Conservation (phyloP, 2,797 vertebrate species). For the Lutra lutra region DNA sequence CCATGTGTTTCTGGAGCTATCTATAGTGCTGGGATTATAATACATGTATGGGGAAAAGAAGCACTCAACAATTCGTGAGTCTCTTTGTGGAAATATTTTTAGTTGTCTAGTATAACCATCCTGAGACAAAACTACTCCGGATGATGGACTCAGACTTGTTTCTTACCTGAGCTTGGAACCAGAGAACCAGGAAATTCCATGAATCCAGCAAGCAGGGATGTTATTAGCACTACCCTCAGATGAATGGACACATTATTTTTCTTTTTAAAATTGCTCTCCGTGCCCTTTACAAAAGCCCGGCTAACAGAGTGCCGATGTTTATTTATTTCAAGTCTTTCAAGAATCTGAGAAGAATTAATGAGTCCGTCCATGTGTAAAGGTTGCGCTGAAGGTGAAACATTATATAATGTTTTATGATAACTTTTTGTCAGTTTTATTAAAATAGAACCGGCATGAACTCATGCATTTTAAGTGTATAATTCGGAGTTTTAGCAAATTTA, state of each 20-base stretch:
- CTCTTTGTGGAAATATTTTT: neutral
- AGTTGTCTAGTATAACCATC: neutral
- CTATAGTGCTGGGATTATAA: neutral
- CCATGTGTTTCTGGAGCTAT: neutral
- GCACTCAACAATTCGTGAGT: neutral
- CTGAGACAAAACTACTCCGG: neutral
- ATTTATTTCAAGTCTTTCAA: neutral
- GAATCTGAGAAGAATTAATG: neutral
- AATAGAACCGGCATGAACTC: neutral
- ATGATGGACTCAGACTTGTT: neutral
- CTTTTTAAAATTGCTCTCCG: neutral
- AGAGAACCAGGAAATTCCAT: neutral
- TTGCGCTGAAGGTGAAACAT: neutral
- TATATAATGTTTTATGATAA: neutral
- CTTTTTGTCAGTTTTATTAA: neutral
- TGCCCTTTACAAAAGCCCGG: neutral
- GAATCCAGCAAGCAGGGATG: neutral
- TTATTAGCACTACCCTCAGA: neutral
- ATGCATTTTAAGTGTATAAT: neutral
- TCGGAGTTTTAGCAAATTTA: neutral
- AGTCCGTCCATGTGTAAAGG: neutral
- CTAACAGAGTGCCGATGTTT: neutral
- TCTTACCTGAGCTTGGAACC: neutral
- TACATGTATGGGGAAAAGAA: neutral
- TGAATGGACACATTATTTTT: neutral